These are phyloP conservation scores for Salarias fasciatus DNA, from an alignment of 2,797 vertebrate species.

Conservation along the genomic window DNA sequence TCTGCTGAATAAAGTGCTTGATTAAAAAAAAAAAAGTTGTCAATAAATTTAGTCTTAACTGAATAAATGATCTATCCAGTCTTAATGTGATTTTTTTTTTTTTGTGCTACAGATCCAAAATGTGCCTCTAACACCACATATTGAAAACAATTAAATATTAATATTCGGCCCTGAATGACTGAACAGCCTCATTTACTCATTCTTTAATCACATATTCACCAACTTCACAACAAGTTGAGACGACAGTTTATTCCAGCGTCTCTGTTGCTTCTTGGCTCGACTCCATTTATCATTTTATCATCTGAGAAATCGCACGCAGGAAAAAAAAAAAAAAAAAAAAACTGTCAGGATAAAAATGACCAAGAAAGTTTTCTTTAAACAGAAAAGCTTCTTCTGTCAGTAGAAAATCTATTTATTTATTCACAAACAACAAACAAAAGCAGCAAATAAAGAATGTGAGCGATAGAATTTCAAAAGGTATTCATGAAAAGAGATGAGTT, in stretches of 20 bases:
- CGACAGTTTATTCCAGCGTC: too few relatives aligned
- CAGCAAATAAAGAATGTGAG: not conserved
- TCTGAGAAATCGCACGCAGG: too few relatives aligned
- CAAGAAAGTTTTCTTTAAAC: too few relatives aligned
- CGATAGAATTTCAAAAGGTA: too few relatives aligned
- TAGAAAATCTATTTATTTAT: not conserved
- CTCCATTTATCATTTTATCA: too few relatives aligned
- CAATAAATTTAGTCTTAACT: not conserved
- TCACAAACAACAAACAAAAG: not conserved
- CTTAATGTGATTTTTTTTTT: too few relatives aligned
- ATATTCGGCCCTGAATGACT: not conserved
- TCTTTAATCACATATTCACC: not conserved
- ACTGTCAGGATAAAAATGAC: too few relatives aligned
- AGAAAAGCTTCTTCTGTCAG: not conserved
- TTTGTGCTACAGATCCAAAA: too few relatives aligned
- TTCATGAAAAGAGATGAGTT: too few relatives aligned
- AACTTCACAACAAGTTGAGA: not conserved
- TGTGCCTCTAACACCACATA: not conserved
- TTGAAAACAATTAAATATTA: not conserved
- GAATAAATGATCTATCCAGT: not conserved
- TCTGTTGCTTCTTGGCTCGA: too few relatives aligned
- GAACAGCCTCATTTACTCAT: not conserved
- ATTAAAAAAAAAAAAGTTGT: not conserved
- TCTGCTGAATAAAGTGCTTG: not conserved
- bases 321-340: too few relatives aligned